Percentiles rank a stretch among this genome's conserved stretches.
Conservation (phyloP, 1,140 invertebrate genomes). For the Thrips palmi region DNA sequence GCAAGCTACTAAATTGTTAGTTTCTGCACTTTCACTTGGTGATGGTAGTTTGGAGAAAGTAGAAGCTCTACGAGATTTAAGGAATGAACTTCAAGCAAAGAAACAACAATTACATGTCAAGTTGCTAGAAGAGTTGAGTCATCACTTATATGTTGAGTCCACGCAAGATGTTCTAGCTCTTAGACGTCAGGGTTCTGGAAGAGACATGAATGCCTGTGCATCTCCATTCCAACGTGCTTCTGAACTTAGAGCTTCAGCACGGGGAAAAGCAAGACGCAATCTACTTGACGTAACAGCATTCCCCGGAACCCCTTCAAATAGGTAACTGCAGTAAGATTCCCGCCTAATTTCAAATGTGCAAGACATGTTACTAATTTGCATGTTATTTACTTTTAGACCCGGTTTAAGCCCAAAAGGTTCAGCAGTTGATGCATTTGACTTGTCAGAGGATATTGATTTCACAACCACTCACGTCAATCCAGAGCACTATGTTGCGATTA, state of each 20-base stretch:
- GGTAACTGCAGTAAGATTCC: no score
- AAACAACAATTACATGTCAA: slow-evolving; percentile 52
- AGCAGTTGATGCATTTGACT: no score
- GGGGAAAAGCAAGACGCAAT: slow-evolving; percentile 24
- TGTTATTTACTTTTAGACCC: no score
- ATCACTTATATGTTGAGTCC: slow-evolving; percentile 52
- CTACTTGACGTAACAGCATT: slow-evolving; percentile 24
- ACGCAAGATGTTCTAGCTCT: slow-evolving; percentile 33
- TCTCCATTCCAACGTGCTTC: slow-evolving; percentile 24
- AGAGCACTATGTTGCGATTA: no score
- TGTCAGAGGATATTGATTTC: no score
- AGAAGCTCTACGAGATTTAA: slow-evolving; percentile 61
- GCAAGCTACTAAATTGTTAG: slow-evolving; percentile 65
- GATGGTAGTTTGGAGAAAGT: slow-evolving; percentile 54
- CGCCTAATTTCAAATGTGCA: no score
- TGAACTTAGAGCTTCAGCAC: slow-evolving; percentile 28
- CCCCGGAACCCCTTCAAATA: no score
- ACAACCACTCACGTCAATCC: no score
- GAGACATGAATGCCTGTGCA: slow-evolving; percentile 21
- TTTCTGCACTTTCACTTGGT: slow-evolving; percentile 43
- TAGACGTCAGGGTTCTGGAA: slow-evolving; percentile 38
- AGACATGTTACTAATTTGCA: no score
- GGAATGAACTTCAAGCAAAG: slow-evolving; percentile 45
- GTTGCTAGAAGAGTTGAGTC: slow-evolving; percentile 50
- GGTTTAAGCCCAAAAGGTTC: slow-evolving; percentile 16